A percentile compares a stretch with the other conserved stretches of the same genome.
Conservation (phyloP, 2,113 vertebrate genomes). For the Pao palembangensis region DNA sequence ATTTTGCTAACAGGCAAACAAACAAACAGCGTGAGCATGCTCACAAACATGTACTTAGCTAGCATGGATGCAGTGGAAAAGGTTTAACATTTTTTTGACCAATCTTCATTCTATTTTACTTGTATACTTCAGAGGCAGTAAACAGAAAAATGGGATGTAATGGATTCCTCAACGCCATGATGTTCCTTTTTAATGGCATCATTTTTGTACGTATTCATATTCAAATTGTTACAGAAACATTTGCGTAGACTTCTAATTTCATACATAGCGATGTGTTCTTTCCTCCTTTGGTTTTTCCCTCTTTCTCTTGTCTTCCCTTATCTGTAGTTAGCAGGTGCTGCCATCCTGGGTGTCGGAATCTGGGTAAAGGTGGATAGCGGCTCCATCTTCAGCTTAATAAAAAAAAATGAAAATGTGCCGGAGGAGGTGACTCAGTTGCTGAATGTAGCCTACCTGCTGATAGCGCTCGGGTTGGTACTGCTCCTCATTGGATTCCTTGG, state of each 20-base stretch:
- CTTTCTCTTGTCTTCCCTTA: neutral
- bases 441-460: constrained; percentile 79
- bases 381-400: constrained; percentile 68
- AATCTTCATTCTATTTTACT: no score
- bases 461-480: constrained; percentile 71
- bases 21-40: no score
- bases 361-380: constrained; percentile 81
- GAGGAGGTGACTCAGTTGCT: constrained; percentile 67
- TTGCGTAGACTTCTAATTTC: no score
- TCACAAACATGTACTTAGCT: no score
- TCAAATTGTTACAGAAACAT: neutral
- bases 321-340: constrained; percentile 73
- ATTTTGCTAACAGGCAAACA: no score
- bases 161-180: constrained; percentile 75
- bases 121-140: constrained; percentile 3
- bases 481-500: constrained; percentile 79
- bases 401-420: constrained; percentile 34
- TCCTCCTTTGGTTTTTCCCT: neutral
- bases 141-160: constrained; percentile 72
- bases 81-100: no score
- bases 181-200: constrained; percentile 79
- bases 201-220: constrained; percentile 76
- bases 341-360: constrained; percentile 77
- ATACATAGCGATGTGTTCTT: neutral
- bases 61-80: no score